Evolutionary conservation across 2,797 vertebrate species (phyloP), one percentile per base, ranked within the genome.

Genomic region (Epinephelus coioides): DNA sequence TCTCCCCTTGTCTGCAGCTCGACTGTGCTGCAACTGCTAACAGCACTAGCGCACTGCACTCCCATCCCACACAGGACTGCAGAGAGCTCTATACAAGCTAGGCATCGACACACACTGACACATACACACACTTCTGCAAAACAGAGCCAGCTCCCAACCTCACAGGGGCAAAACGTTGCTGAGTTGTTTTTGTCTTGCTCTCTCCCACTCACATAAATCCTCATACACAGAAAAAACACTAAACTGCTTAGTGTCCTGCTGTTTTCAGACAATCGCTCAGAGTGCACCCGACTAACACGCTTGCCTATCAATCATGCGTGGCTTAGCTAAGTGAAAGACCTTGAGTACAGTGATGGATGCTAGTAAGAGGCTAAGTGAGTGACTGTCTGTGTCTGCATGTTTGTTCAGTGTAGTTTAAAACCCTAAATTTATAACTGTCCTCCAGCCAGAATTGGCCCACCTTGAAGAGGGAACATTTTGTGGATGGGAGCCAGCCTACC

Each of bases 51-150:
- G 81, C 90, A 77, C 83, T 76, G 89, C 89, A 76, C 91, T 92
- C 81, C 76, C 84, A 89, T 92, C 91, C 93, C 86, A 91, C 92
- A 93, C 89, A 91, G 88, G 73, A 90, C 89, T 91, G 93, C 92
- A 92, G 90, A 85, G 88, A 86, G 88, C 84, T 88, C 77, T 65
- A 47, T 64, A 74, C 70, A 54, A 76, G 87, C 84, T 68, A 70
- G 75, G 56, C 66, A 72, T 76, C 65, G 18, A 56, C 76, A 49
- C 62, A 65, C 46, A 64, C 38, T 11, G 30, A 62, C 69, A 38
- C 30, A 60, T 44, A 60, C 76, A 57, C 80, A 43, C 78, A 81
- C 65, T 61, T 73, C 15, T 73, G 60, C 60, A 74, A 69, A 83
- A 69, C 69, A 66, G 63, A 79, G 68, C 54, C 77, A 76, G 87